Evolutionary conservation across 2,888 invertebrate species (phyloP).

Genomic region (Arrhopalites spinosus): DNA sequence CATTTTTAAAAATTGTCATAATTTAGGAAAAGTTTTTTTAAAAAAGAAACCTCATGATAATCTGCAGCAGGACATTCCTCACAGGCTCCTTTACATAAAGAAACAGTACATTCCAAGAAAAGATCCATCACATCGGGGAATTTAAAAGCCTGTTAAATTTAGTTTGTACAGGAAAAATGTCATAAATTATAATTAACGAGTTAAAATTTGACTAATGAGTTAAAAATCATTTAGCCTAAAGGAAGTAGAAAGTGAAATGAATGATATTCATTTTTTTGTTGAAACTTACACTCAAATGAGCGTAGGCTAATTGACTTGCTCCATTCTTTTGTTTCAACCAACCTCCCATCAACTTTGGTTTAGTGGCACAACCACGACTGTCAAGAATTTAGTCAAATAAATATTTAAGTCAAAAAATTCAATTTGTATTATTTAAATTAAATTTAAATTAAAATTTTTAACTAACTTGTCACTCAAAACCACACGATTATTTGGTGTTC

Average conservation of each 20-base stretch:
- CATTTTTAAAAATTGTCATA: too few relatives aligned
- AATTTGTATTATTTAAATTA: too few relatives aligned
- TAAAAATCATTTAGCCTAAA: background rate
- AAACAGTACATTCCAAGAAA: conserved; percentile 79
- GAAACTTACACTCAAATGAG: conserved; percentile 60
- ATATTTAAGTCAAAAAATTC: background rate
- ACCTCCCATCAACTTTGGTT: conserved; percentile 78
- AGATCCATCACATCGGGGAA: conserved; percentile 85
- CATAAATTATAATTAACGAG: background rate
- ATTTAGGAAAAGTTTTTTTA: too few relatives aligned
- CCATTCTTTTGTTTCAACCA: conserved; percentile 81
- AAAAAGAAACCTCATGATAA: conserved; percentile 43
- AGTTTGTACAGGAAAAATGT: too few relatives aligned
- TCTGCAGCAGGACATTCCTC: conserved; percentile 67
- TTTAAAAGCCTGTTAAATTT: conserved; percentile 62
- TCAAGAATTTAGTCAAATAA: conserved; percentile 57
- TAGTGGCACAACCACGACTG: conserved; percentile 70
- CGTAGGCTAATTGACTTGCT: conserved; percentile 74
- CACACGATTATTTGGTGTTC: conserved; percentile 69
- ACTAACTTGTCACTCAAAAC: conserved; percentile 69
- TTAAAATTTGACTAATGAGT: background rate
- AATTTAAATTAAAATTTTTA: too few relatives aligned
- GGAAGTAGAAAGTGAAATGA: background rate
- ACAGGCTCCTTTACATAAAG: conserved; percentile 79
- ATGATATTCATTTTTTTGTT: background rate